Evolutionary conservation across 2,888 invertebrate species (phyloP).

Genomic region (Tetropium fuscum): DNA sequence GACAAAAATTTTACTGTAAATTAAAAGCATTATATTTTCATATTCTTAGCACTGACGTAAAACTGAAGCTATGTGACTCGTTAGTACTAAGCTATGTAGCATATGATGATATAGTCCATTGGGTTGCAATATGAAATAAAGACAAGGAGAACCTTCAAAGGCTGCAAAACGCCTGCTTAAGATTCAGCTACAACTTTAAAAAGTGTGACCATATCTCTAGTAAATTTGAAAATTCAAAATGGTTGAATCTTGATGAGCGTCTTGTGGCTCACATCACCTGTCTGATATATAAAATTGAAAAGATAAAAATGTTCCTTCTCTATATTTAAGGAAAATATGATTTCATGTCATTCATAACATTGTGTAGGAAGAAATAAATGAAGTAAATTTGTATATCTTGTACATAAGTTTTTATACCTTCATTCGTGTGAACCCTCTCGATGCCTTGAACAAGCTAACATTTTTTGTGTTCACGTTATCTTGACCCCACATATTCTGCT

Average conservation of each 20-base stretch:
- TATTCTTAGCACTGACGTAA: background rate
- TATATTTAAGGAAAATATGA: too few species aligned
- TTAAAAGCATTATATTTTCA: too few species aligned
- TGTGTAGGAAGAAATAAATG: too few species aligned
- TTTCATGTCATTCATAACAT: too few species aligned
- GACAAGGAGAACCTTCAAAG: conserved; percentile 1
- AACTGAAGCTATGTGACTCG: background rate
- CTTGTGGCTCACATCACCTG: background rate
- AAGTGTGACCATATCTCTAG: background rate
- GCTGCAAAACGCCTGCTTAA: background rate
- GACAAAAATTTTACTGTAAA: too few species aligned
- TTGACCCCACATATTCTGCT: too few species aligned
- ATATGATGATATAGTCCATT: background rate
- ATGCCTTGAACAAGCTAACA: too few species aligned
- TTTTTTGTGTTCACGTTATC: too few species aligned
- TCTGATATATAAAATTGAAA: background rate
- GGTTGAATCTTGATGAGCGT: background rate
- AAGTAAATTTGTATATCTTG: too few species aligned
- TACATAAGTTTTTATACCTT: too few species aligned
- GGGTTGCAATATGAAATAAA: background rate
- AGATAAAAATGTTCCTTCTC: too few species aligned
- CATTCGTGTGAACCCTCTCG: too few species aligned
- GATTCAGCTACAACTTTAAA: background rate
- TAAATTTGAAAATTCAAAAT: background rate
- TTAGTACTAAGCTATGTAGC: background rate